Evolutionary conservation across 2,113 vertebrate genomes (phyloP), one percentile per base, ranked within the genome.

Genomic region (Elgaria multicarinata): DNA sequence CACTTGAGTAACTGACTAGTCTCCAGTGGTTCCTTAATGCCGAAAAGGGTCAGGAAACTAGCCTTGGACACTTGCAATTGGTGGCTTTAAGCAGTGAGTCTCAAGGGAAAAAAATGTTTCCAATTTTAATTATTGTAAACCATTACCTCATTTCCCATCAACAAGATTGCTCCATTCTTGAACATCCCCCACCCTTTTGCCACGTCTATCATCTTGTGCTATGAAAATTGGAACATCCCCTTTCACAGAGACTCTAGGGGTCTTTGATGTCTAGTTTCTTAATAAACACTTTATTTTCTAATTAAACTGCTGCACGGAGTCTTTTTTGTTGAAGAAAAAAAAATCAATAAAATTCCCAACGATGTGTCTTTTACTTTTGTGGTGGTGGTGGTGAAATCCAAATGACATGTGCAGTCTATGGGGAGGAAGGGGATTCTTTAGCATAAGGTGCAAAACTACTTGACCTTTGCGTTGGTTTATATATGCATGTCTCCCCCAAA

Each of bases 251-350:
- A 97, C 97, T 96, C 95, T 97, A 97, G 97, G 96, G 97, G 96
- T 97, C 97, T 97, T 97, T 97, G 97, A 97, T 97, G 97, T 97
- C 97, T 97, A 98, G 97, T 98, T 98, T 98, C 97, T 98, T 98
- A 98, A 98, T 98, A 98, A 98, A 98, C 97, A 97, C 97, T 98
- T 98, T 98, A 97, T 98, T 98, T 98, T 98, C 97, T 98, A 98
- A 97, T 96, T 96, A 97, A 96, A 96, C 93, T 93, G 93, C 92
- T 97, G 97, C 91, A 96, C 96, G 94, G 93, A 95, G 94, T 89
- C 95, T 97, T 97, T 62, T 97, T 97, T 97, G 78, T 97, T 96
- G 96, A 95, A 96, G 94, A 71, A 91, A 91, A 95, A 95, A 92
- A 94, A 96, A 95, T 90, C 94, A 95, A 95, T 89, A 89, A 89